Evolutionary conservation across 2,113 vertebrate genomes (phyloP), one percentile per base, ranked within the genome.

Genomic region (Cochlearius cochlearius): DNA sequence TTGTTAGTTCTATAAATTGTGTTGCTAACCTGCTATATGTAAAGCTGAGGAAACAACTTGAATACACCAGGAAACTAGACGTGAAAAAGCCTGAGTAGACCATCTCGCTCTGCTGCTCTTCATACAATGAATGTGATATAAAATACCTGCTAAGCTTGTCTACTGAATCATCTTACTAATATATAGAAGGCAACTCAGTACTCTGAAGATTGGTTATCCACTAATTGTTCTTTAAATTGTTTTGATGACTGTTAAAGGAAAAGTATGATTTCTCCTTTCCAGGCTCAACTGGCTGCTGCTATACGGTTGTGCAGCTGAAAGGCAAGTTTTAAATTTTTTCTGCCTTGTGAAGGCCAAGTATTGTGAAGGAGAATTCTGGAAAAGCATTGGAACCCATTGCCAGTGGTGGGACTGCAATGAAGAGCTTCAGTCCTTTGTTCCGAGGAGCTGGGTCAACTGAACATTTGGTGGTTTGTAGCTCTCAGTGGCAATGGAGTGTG

Each of bases 381-480:
- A 85, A 47, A 91, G 7, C 27, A 25, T 18, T 91, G 23, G 27
- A 89, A 39, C 18, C 47, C 5, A 2, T 47, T 76, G 13, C 12
- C 5, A 21, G 15, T 0, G 3, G 15, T 41, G 32, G 10, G 10
- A 6, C 45, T 43, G 20, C 53, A 64, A 30, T 60, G 17, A 52
- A 73, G 12, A 68, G 11, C 25, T 38, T 69, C 29, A 27, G 22
- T 80, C 39, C 29, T 90, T 62, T 15, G 9, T 17, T 64, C 25
- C 19, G 62, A 50, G 50, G 18, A 55, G 16, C 5, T 50, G 34
- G 15, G 10, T 71, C 25, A 43, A 2, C 56, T 29, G 16, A 38
- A 17, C 0, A 0, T 45, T 6, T 43, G 13, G 38, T 75, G n/a
- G 7, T 75, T 53, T 53, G 16, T 67, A 63, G 47, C 22, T 67